Conservation (phyloP, 2,113 vertebrate genomes). For the Penelope pileata region DNA sequence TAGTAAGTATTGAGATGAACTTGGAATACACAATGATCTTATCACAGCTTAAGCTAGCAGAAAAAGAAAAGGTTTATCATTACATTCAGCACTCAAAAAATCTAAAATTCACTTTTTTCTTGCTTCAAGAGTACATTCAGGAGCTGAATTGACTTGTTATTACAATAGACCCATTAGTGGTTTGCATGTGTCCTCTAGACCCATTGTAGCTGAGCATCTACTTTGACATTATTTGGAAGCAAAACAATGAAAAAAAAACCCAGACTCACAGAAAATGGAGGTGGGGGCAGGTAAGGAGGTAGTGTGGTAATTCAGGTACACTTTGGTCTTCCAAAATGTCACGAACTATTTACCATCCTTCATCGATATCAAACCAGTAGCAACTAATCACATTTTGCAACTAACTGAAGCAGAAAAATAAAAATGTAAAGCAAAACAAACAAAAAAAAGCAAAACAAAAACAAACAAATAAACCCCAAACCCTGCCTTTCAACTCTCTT, state of each 20-base stretch:
- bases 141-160: neutral
- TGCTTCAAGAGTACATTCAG: neutral
- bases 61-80: neutral
- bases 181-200: neutral
- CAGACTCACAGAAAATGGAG: accelerated
- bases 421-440: too few relatives aligned
- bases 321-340: neutral
- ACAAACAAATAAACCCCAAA: too few relatives aligned
- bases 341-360: neutral
- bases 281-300: neutral
- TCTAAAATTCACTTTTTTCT: neutral
- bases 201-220: neutral
- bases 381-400: neutral
- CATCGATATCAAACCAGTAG: neutral
- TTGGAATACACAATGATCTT: neutral
- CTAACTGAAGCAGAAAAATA: too few relatives aligned
- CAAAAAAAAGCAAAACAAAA: too few relatives aligned
- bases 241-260: neutral
- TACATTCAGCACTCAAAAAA: neutral
- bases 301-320: neutral
- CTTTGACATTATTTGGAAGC: neutral
- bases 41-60: neutral
- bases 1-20: neutral
- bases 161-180: neutral
- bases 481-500: neutral